Evolutionary conservation across 2,113 vertebrate species (phyloP).

Genomic region (Aramus guarauna): DNA sequence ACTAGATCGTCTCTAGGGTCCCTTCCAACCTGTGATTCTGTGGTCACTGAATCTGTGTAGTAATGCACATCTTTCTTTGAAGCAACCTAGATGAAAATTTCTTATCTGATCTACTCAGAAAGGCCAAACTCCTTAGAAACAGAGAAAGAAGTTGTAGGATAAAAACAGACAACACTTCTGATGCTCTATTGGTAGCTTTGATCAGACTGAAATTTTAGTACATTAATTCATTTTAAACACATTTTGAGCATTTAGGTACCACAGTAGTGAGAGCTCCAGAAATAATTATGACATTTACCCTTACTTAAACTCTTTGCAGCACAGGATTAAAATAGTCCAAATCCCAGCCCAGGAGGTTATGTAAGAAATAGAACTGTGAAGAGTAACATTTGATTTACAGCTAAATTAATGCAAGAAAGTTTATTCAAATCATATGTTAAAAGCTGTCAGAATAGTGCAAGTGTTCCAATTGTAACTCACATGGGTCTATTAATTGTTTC

Average conservation of each 20-base stretch:
- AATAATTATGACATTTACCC: neutral
- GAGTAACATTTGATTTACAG: neutral
- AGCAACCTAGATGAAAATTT: neutral
- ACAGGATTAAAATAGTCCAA: neutral
- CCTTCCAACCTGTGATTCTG: neutral
- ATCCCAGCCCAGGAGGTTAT: neutral
- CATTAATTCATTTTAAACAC: neutral
- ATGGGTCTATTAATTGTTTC: neutral
- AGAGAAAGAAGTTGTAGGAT: neutral
- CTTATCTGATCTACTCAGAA: neutral
- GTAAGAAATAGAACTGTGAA: neutral
- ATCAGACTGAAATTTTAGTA: neutral
- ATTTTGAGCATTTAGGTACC: neutral
- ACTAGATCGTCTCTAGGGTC: neutral
- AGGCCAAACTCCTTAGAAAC: neutral
- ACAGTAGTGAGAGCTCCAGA: neutral
- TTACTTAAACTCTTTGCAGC: neutral
- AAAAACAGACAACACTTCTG: neutral
- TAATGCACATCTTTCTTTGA: neutral
- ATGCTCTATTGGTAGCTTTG: neutral
- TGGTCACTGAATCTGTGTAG: neutral
- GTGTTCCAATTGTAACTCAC: neutral
- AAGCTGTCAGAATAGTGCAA: neutral
- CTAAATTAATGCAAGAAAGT: neutral
- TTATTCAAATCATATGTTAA: constrained; percentile 25